Percentiles rank a stretch among this genome's conserved stretches.
Evolutionary conservation across 2,797 vertebrate species (phyloP).

Genomic region (Clarias platycephalus): DNA sequence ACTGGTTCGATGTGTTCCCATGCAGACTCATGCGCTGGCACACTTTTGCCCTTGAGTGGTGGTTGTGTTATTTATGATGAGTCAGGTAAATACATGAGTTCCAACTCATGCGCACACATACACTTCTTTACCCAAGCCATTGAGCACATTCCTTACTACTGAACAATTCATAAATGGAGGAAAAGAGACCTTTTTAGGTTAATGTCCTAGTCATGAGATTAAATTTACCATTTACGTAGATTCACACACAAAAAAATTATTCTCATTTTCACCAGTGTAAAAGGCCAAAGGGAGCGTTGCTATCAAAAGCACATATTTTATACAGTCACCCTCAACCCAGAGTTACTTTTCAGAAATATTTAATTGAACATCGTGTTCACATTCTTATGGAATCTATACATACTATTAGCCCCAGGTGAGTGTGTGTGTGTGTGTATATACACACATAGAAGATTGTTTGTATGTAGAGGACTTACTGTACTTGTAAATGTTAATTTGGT

Average conservation of each 20-base stretch:
- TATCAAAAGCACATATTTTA: neutral
- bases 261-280: neutral
- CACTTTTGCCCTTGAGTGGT: conserved; percentile 54
- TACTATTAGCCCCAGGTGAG: neutral
- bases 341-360: conserved; percentile 7
- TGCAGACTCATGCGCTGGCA: conserved; percentile 13
- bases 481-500: neutral
- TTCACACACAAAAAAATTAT: neutral
- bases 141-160: conserved; percentile 5
- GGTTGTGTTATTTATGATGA: conserved; percentile 63
- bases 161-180: too few species aligned
- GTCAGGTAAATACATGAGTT: conserved; percentile 33
- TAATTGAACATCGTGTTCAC: neutral
- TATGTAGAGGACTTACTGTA: neutral
- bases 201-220: neutral
- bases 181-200: neutral
- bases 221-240: neutral
- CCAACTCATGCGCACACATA: neutral
- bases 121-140: neutral
- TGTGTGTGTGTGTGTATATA: too few species aligned
- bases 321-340: neutral
- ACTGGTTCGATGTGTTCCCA: conserved; percentile 62
- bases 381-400: neutral
- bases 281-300: neutral
- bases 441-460: too few species aligned